Conservation (phyloP, 2,888 invertebrate species). For the Platycnemis pennipes region DNA sequence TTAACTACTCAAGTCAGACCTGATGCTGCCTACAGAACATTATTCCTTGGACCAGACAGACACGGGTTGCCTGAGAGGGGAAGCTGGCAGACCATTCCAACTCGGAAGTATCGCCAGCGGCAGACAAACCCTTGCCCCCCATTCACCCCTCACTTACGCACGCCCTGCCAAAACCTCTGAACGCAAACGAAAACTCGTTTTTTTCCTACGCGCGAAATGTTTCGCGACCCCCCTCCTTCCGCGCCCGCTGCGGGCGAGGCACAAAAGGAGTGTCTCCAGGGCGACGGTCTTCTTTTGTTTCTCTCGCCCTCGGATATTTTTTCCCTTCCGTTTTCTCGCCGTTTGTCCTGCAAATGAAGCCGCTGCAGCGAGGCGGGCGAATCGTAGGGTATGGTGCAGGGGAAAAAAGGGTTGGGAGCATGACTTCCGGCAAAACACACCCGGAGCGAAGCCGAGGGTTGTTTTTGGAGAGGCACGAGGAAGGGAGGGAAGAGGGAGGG, state of each 20-base stretch:
- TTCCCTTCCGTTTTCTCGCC: background rate
- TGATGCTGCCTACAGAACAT: no score
- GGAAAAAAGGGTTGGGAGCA: background rate
- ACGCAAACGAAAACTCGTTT: background rate
- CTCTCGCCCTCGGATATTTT: background rate
- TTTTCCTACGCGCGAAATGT: background rate
- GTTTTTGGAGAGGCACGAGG: background rate
- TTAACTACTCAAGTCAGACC: no score
- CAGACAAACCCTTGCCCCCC: no score
- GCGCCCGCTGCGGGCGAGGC: background rate
- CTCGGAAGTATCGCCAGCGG: no score
- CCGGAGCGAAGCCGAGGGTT: background rate
- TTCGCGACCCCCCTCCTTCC: background rate
- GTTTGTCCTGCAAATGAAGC: constrained; percentile 18
- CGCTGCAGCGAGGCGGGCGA: background rate
- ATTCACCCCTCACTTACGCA: no score
- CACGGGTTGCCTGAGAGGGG: no score
- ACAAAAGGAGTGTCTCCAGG: background rate
- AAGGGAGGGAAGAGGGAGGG: background rate
- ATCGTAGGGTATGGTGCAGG: background rate
- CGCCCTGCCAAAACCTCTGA: no score
- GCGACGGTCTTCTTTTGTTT: constrained; percentile 2
- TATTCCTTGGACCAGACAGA: no score
- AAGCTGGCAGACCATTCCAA: no score
- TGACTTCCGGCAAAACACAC: background rate